These are phyloP conservation scores for Drosophila pectinifera DNA, from an alignment of 1,140 invertebrate genomes.

Conservation along the genomic window DNA sequence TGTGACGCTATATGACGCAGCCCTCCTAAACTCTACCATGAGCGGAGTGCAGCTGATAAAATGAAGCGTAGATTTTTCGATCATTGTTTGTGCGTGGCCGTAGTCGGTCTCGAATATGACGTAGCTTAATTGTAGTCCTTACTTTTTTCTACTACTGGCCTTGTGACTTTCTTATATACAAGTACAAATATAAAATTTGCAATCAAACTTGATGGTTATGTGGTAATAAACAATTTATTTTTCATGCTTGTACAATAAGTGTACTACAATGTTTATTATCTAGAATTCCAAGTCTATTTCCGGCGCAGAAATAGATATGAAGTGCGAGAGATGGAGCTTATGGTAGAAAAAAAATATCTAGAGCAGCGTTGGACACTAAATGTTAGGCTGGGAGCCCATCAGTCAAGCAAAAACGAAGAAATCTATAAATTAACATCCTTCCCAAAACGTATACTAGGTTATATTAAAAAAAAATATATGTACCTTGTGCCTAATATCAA, in stretches of 20 bases:
- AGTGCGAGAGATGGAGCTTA: no score
- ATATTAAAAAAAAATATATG: constrained; percentile 6
- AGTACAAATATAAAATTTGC: neutral
- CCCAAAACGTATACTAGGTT: no score
- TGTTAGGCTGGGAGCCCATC: no score
- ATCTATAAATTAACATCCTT: no score
- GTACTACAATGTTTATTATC: neutral
- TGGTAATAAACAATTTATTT: constrained; percentile 7
- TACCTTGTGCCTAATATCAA: constrained; percentile 16
- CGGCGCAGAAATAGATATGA: no score
- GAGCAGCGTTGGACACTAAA: no score
- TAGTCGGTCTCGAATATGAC: constrained; percentile 12
- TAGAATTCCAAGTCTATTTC: neutral
- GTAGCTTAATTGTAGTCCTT: constrained; percentile 10
- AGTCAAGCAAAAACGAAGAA: no score
- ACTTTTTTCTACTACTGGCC: constrained; percentile 16
- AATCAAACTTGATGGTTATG: neutral
- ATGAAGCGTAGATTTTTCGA: neutral
- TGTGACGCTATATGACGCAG: constrained; percentile 44
- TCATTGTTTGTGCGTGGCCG: constrained; percentile 34
- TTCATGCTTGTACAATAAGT: neutral
- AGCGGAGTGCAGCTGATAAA: constrained; percentile 42
- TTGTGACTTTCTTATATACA: neutral
- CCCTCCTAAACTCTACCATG: constrained; percentile 45
- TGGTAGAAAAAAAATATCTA: no score